These are phyloP conservation scores for Carcharodon carcharias DNA, from an alignment of 2,797 vertebrate species.

Conservation along the genomic window DNA sequence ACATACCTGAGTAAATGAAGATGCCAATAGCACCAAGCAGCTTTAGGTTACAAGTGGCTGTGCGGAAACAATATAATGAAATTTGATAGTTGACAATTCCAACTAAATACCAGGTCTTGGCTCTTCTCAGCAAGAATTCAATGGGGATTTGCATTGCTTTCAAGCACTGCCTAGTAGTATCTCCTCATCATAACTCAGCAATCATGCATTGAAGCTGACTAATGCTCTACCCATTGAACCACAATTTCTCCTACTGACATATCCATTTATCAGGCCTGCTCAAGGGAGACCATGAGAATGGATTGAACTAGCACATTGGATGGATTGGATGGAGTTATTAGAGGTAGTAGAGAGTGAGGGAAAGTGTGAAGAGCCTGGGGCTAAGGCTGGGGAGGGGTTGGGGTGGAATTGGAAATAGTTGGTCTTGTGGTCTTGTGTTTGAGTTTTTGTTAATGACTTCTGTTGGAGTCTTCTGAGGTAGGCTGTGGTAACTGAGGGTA, in stretches of 20 bases:
- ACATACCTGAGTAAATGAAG: slow-evolving; percentile 4
- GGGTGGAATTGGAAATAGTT: too few species aligned
- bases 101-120: neutral
- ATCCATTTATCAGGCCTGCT: neutral
- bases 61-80: neutral
- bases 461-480: too few species aligned
- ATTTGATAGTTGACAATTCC: neutral
- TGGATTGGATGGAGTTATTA: neutral
- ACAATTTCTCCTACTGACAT: neutral
- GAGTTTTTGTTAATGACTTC: too few species aligned
- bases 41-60: neutral
- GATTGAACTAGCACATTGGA: neutral
- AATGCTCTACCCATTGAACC: neutral
- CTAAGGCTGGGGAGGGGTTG: neutral
- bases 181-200: neutral
- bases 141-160: neutral
- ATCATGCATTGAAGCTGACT: neutral
- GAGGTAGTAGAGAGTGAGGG: neutral
- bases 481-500: too few species aligned
- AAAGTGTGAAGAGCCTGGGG: neutral
- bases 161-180: too few species aligned
- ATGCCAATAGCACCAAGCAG: neutral
- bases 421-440: too few species aligned
- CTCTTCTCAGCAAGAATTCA: neutral
- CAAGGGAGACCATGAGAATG: neutral